Evolutionary conservation across 2,797 vertebrate genomes (phyloP).

Genomic region (Heliangelus exortis): DNA sequence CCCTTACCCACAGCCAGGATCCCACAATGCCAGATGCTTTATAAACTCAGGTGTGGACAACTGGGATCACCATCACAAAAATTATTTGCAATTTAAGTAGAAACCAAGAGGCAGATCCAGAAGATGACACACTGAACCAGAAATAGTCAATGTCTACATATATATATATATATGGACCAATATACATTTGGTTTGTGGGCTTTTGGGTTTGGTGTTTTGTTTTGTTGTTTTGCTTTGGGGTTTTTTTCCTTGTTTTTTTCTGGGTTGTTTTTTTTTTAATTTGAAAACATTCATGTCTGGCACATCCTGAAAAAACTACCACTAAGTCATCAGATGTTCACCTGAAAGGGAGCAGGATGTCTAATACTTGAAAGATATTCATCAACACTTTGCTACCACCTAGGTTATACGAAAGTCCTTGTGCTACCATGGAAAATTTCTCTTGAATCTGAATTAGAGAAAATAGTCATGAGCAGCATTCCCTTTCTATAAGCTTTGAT

Average conservation of each 20-base stretch:
- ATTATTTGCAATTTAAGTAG: not conserved
- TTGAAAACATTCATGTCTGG: not conserved
- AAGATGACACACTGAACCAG: not conserved
- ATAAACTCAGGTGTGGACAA: not conserved
- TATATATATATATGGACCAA: too few species aligned
- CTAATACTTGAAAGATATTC: not conserved
- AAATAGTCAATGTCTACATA: not conserved
- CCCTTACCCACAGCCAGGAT: not conserved
- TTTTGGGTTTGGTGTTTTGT: too few species aligned
- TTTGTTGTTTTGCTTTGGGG: too few species aligned
- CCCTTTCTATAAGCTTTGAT: constrained; percentile 25
- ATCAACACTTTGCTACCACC: not conserved
- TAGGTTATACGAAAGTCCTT: not conserved
- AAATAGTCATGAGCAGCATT: not conserved
- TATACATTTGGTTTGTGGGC: not conserved
- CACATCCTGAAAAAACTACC: not conserved
- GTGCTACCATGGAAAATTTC: not conserved
- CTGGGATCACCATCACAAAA: not conserved
- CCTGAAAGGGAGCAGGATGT: not conserved
- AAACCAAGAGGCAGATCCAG: not conserved
- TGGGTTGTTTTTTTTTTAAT: too few species aligned
- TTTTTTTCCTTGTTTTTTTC: too few species aligned
- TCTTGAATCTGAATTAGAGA: not conserved
- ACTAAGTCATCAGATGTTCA: not conserved
- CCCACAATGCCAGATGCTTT: not conserved